Conservation (phyloP, 2,797 vertebrate species). For the Sternarchorhynchus goeldii region DNA sequence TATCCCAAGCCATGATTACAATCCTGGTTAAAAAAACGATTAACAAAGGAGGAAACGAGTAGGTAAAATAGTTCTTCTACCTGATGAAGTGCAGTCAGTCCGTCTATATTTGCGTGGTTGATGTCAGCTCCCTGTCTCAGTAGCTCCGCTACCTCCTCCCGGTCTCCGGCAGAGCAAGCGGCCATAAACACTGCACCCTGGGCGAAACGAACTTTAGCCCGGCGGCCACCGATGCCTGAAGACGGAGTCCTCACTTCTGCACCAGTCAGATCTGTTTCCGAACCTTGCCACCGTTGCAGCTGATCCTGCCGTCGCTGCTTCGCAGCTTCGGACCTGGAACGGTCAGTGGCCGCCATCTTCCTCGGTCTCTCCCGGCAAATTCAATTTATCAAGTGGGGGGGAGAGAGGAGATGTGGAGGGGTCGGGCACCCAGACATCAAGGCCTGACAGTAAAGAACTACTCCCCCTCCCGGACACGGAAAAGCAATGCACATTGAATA, state of each 20-base stretch:
- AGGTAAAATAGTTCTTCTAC: constrained; percentile 53
- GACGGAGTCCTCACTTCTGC: constrained; percentile 59
- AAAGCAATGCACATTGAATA: not conserved
- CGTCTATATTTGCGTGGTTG: constrained; percentile 85
- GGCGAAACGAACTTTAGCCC: constrained; percentile 79
- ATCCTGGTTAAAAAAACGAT: no score
- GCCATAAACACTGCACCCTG: constrained; percentile 88
- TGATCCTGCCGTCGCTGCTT: constrained; percentile 84
- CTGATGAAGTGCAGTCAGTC: constrained; percentile 85
- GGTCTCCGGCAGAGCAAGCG: constrained; percentile 84
- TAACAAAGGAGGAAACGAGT: not conserved
- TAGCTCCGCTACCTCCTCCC: constrained; percentile 80
- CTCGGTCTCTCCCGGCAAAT: constrained; percentile 68
- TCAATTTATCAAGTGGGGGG: constrained; percentile 66
- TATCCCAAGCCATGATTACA: no score
- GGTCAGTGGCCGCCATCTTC: constrained; percentile 87
- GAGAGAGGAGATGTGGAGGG: constrained; percentile 61
- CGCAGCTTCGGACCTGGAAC: constrained; percentile 85
- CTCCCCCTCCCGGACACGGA: constrained; percentile 69
- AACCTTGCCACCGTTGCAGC: constrained; percentile 81
- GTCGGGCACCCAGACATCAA: constrained; percentile 32
- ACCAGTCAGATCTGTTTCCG: constrained; percentile 77
- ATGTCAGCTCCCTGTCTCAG: constrained; percentile 83
- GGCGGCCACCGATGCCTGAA: constrained; percentile 62
- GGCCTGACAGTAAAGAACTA: constrained; percentile 47